These are phyloP conservation scores for Globicephala melas DNA, from an alignment of 2,113 vertebrate genomes.

Conservation along the genomic window DNA sequence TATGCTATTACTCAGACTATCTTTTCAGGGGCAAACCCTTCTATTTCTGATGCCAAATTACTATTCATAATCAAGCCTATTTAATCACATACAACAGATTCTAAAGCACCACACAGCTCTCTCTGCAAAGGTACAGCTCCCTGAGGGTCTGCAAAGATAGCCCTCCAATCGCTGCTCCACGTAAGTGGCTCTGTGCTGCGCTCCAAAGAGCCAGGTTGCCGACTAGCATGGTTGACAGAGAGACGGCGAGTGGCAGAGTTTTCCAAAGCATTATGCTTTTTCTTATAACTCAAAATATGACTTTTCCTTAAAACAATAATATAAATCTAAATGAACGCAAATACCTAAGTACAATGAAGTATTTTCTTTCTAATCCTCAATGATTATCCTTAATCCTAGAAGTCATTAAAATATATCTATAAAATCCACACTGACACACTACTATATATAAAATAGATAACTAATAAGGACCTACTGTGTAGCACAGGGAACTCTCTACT, in stretches of 20 bases:
- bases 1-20: neutral
- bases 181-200: rapidly evolving
- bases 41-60: neutral
- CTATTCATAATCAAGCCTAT: conserved; percentile 33
- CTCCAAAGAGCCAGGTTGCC: neutral
- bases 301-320: neutral
- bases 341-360: neutral
- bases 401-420: neutral
- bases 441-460: too few species aligned
- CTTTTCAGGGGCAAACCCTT: neutral
- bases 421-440: neutral
- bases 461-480: too few species aligned
- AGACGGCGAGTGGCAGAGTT: rapidly evolving
- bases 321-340: neutral
- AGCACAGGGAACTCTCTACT: too few species aligned
- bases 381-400: neutral
- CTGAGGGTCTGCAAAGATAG: neutral
- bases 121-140: neutral
- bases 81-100: neutral
- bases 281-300: neutral
- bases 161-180: neutral
- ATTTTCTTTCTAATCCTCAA: neutral
- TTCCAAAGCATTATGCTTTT: neutral
- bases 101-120: neutral
- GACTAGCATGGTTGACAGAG: neutral